Percentiles rank a stretch among this genome's conserved stretches.
phyloP scores from a whole-genome alignment of 2,797 vertebrate genomes.

The Bradypodion ventrale region DNA sequence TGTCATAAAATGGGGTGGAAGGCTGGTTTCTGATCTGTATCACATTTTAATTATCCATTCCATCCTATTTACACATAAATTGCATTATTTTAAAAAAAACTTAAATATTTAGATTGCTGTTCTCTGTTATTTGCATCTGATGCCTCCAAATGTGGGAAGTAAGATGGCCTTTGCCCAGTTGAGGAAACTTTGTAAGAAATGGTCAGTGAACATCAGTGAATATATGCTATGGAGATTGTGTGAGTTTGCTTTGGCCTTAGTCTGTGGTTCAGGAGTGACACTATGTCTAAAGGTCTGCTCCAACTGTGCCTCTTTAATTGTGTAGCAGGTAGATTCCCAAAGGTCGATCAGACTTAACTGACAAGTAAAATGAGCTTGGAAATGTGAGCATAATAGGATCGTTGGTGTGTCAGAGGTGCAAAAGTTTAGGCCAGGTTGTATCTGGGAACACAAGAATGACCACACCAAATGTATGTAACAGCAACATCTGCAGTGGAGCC shows the following conservation, averaged over 20 bases:
- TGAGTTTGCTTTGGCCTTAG: background rate
- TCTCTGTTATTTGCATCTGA: background rate
- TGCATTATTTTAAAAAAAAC: background rate
- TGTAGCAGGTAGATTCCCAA: accelerated
- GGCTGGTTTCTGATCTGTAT: background rate
- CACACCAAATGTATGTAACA: background rate
- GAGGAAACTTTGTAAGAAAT: background rate
- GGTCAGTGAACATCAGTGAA: background rate
- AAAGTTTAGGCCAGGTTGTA: background rate
- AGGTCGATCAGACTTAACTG: background rate
- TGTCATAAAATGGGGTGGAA: background rate
- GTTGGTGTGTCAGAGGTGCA: background rate
- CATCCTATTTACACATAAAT: background rate
- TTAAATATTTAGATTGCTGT: too few relatives aligned
- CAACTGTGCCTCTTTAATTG: background rate
- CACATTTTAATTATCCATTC: background rate
- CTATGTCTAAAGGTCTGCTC: background rate
- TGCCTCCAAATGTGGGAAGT: background rate
- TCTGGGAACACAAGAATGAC: background rate
- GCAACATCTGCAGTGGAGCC: constrained; percentile 13
- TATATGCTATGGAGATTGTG: background rate
- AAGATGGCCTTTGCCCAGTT: background rate
- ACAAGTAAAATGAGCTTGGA: background rate
- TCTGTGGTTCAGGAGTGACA: background rate
- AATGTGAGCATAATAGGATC: constrained; percentile 6